Percentiles rank a stretch among this genome's conserved stretches.
phyloP scores from a whole-genome alignment of 2,113 vertebrate genomes.

The Caloenas nicobarica region DNA sequence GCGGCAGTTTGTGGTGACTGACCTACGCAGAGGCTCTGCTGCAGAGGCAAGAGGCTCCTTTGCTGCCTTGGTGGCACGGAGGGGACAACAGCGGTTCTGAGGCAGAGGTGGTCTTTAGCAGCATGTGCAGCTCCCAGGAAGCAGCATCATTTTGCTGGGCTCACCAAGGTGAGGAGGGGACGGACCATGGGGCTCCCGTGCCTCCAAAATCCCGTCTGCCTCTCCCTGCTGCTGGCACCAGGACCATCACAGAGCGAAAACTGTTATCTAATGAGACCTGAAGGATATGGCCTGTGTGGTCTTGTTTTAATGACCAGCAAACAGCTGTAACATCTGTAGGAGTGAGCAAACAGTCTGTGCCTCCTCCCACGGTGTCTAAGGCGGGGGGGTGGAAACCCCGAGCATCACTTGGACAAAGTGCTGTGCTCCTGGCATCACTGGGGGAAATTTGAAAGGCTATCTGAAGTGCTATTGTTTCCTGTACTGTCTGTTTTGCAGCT shows the following conservation, averaged over 20 bases:
- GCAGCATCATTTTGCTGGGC: fast-evolving
- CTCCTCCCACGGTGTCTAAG: not conserved
- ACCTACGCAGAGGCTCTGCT: not conserved
- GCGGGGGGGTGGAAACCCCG: fast-evolving
- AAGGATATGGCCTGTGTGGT: not conserved
- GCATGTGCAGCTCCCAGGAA: not conserved
- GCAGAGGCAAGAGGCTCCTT: not conserved
- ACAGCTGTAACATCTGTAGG: not conserved
- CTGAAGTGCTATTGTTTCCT: constrained; percentile 69
- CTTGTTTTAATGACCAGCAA: not conserved
- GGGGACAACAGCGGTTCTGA: fast-evolving
- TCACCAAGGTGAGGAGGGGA: not conserved
- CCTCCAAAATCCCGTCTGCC: fast-evolving
- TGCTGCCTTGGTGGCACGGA: not conserved
- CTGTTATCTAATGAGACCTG: not conserved
- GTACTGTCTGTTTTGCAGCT: constrained; percentile 55
- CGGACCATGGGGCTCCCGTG: fast-evolving
- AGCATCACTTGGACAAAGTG: not conserved
- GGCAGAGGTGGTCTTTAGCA: not conserved
- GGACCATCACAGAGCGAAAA: not conserved
- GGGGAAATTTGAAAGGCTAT: constrained; percentile 59
- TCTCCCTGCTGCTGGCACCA: not conserved
- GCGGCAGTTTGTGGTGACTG: fast-evolving
- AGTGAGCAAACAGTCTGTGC: not conserved
- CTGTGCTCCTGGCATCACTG: not conserved